Evolutionary conservation across 2,113 vertebrate genomes (phyloP), one percentile per base, ranked within the genome.

Genomic region (Cavia aperea): DNA sequence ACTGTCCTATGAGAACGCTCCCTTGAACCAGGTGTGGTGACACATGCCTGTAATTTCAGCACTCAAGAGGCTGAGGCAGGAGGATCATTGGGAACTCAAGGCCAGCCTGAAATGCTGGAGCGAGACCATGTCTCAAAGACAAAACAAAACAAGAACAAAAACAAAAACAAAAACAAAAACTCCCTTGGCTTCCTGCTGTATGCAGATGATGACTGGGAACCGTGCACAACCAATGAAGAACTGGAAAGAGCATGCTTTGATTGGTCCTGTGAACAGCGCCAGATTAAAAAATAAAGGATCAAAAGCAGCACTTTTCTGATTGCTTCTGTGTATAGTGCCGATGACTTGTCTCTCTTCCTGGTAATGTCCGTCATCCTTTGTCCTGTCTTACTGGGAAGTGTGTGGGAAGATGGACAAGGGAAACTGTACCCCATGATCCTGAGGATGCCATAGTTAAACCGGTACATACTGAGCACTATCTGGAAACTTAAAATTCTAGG

Each of bases 341-440:
- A 2, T 23, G 70, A 21, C 19, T 21, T 39, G n/a, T 72, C 21
- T 72, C n/a, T 73, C 39, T 68, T 5, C 39, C 70, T 43, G 19
- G 39, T n/a, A 43, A 2, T 12, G 70, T 77, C 36, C 75, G 0
- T 77, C 43, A 31, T 15, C 75, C 73, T 77, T 73, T 26, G 23
- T 26, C 75, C 75, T 51, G 46, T 77, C 46, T 51, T 31, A 31
- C 75, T 51, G 18, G 62, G 77, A 49, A 31, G 11, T 46, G 14
- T 7, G 5, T 33, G 19, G 49, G 24, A 83, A 82, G 58, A 46
- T 75, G 11, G 21, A 24, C 21, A 24, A 3, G 1, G 0, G 31
- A 19, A 63, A 54, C 2, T 1, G 39, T 4, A 49, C 60, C 7
- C 5, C 0, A 0, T 12, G 39, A 24, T 39, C 23, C 63, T 19